Base-by-base conservation (phyloP, 2,113 vertebrate genomes). In the Nettapus auritus region DNA sequence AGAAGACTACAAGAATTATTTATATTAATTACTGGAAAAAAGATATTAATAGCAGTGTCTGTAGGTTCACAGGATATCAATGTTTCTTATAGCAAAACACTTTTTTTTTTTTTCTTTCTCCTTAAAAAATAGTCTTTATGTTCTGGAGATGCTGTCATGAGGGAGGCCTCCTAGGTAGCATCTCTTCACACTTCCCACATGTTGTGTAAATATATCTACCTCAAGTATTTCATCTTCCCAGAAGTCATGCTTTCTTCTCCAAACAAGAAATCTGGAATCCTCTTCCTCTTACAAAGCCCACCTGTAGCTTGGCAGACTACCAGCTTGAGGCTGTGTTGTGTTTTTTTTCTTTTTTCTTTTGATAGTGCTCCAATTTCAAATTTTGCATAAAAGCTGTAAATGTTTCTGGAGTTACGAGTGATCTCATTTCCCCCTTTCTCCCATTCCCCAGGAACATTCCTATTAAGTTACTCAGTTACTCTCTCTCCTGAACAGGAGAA, bases 181-280 rank as follows among this genome's bases (percentile, higher is more conserved):
- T 96, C 87, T 95, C 92, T 93, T 97, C 90, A 84, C 89, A 76
- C 91, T 89, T 96, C 83, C 94, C 88, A 94, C 93, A 34, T 93
- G 70, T 29, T 88, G 91, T 86, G 85, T 88, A 96, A 94, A 95
- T 95, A 82, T 93, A 88, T 96, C 94, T 73, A 55, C 55, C 85
- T 95, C 67, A 83, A 93, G 82, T 85, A 88, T 93, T 95, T 93
- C 5, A 89, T 91, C 55, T 86, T 90, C 79, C 52, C 71, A 93
- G 82, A 91, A 91, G 82, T 88, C 67, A 63, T 70, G 71, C 70
- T 95, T 96, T 80, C 40, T 23, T 91, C 57, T 80, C 46, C 59
- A 83, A 87, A 89, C 36, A 82, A 87, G 89, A 90, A 78, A 77
- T 48, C 64, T 92, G 82, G 64, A 92, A 90, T 89, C 62, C 17